Evolutionary conservation across 64 coral and sea anemone species (phyloP).

Genomic region (Cladopsammia gracilis): DNA sequence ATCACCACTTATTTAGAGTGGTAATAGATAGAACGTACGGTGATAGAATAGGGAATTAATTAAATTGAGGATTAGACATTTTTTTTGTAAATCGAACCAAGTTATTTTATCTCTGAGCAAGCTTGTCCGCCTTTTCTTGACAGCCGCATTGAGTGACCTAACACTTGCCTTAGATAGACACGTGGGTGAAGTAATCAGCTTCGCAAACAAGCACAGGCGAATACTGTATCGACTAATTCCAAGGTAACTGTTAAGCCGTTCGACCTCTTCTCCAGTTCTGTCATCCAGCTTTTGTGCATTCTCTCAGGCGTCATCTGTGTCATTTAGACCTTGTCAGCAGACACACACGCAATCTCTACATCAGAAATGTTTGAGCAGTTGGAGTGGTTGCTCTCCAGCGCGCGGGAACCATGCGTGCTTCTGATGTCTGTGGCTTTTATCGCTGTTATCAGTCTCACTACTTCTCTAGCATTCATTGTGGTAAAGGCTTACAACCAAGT

Average conservation of each 20-base stretch:
- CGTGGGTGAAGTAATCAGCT: not conserved
- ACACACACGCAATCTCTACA: slow-evolving; percentile 31
- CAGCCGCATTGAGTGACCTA: slow-evolving; percentile 18
- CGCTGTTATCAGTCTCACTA: not conserved
- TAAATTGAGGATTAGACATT: not conserved
- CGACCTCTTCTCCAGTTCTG: not conserved
- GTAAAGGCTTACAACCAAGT: not conserved
- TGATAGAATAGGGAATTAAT: slow-evolving; percentile 12
- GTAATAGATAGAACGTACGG: not conserved
- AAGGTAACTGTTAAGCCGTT: not conserved
- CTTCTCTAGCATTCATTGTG: not conserved
- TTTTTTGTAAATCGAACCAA: not conserved
- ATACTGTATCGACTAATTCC: not conserved
- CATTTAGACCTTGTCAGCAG: not conserved
- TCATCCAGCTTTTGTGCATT: slow-evolving; percentile 1
- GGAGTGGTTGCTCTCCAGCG: not conserved
- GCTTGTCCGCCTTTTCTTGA: not conserved
- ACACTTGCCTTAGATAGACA: not conserved
- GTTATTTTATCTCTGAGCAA: not conserved
- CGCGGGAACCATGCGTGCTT: not conserved
- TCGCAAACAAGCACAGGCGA: not conserved
- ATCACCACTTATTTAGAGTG: not conserved
- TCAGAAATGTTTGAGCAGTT: slow-evolving; percentile 16
- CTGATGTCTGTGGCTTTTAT: not conserved
- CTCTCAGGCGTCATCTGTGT: not conserved